Evolutionary conservation across 1,140 invertebrate genomes (phyloP), one percentile per base, ranked within the genome.

Genomic region (Halesus radiatus): DNA sequence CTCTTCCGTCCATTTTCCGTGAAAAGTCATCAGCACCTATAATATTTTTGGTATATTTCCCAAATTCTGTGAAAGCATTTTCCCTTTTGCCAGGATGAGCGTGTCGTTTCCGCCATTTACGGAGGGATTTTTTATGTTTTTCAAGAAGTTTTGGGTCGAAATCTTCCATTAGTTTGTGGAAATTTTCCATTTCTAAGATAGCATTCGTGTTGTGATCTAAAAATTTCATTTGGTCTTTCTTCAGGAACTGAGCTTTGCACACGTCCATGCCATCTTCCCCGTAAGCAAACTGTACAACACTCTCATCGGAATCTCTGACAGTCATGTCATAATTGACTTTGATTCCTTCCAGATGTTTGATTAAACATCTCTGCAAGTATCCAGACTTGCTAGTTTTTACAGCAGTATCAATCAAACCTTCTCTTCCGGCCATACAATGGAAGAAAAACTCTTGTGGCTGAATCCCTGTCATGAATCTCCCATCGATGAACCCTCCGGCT

Each of bases 361-460:
- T 96, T 0, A 99, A 89, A 91, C 98, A 99, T 78, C 99, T 92
- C 89, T 99, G 99, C 72, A 99, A 91, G 88, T 99, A 99, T 84
- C 99, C 99, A 85, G 97, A 98, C 82, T 98, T 92, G 90, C 97
- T 98, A 7, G 99, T 99, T 89, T 96, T 96, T 0, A 96, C 95
- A 80, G 95, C 95, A 8, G 95, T 96, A 92, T 96, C 95, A 84
- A 96, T 95, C 1, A 96, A 90, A 89, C 95, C 94, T 92, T 99
- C 99, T 88, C 99, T 92, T 80, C 99, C 99, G 72, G 99, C 99
- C 98, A 99, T 99, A 87, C 98, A 99, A 92, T 99, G 98, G 88
- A 99, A 99, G 89, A 99, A 99, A 86, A 98, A 99, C 86, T 99
- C 98, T 89, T 98, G 97, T 0, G 98, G 98, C 85, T 96, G 93